phyloP scores from a whole-genome alignment of 2,888 invertebrate genomes.

The Cyclophora albipunctata region DNA sequence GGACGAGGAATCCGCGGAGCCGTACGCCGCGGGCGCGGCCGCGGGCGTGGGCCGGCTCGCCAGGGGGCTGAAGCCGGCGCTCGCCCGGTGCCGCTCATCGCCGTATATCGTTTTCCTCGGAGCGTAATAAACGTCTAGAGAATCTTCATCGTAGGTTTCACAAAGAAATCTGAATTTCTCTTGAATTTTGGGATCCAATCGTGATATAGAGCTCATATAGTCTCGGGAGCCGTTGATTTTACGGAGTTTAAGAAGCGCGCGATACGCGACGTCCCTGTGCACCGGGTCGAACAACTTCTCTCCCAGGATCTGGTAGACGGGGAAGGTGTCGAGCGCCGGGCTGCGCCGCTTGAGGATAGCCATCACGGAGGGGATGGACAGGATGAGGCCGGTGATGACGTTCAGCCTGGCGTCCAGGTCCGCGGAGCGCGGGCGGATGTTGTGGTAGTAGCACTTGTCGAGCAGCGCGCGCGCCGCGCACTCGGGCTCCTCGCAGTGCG shows the following conservation, averaged over 20 bases:
- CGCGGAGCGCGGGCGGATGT: constrained; percentile 68
- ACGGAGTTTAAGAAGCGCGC: constrained; percentile 81
- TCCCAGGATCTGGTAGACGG: constrained; percentile 70
- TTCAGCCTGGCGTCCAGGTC: constrained; percentile 69
- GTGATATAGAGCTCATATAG: constrained; percentile 75
- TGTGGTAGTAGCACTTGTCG: constrained; percentile 78
- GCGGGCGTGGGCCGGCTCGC: constrained; percentile 41
- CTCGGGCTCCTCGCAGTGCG: constrained; percentile 80
- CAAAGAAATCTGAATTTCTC: constrained; percentile 65
- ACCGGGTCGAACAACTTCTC: constrained; percentile 69
- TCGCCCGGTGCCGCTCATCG: constrained; percentile 40
- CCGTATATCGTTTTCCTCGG: constrained; percentile 46
- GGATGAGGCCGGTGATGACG: constrained; percentile 78
- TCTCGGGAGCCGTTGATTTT: constrained; percentile 79
- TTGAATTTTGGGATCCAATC: constrained; percentile 62
- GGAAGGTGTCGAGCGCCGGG: constrained; percentile 62
- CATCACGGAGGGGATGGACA: constrained; percentile 78
- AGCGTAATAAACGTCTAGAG: constrained; percentile 63
- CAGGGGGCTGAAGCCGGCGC: constrained; percentile 44
- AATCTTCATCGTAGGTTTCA: constrained; percentile 65
- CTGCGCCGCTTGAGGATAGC: constrained; percentile 71
- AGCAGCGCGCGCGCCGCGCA: constrained; percentile 79
- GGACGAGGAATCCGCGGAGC: constrained; percentile 71
- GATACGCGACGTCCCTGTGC: constrained; percentile 81
- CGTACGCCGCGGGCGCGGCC: constrained; percentile 47